Evolutionary conservation across 2,113 vertebrate genomes (phyloP), one percentile per base, ranked within the genome.

Genomic region (Anser cygnoides): DNA sequence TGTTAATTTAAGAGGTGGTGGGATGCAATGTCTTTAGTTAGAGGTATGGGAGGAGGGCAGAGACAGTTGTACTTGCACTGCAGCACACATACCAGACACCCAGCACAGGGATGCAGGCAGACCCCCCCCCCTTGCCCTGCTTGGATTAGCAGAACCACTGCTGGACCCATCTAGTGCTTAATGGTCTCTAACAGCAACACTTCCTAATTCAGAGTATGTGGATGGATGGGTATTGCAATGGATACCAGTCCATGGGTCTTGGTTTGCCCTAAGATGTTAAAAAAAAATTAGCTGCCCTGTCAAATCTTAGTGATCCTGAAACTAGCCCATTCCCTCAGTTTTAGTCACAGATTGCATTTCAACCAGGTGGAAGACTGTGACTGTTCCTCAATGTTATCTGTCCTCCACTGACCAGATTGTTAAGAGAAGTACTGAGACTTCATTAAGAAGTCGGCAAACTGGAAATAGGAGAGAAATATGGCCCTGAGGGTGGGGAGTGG

Each of bases 31-130:
- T 4, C 13, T 46, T 17, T 31, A 33, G 15, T 0, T 4, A 73
- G 21, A n/a, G 3, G 5, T 33, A 9, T 3, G 1, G 39, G 20
- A 79, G n/a, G 26, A 67, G 35, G 15, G 29, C 37, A 59, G 61
- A 59, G 52, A 37, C 4, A 39, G 33, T 8, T 22, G 12, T 61
- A 49, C 37, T 25, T 9, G 2, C 4, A 0, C 10, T 16, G 57
- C 46, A 49, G 18, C 9, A 7, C 5, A 2, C 8, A 3, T 0
- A 3, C 33, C 39, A 7, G 37, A 31, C 13, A n/a, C 21, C 5
- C 16, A 62, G n/a, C 18, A 59, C 26, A 67, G n/a, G 19, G 8
- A 16, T 41, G 37, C 19, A 39, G 44, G 7, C 15, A 44, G 16
- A 13, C 52, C 71, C 4, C 13, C 35, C 35, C 37, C 18, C 23